These are phyloP conservation scores for Tiphia femorata DNA, from an alignment of 2,888 invertebrate species.

Conservation along the genomic window DNA sequence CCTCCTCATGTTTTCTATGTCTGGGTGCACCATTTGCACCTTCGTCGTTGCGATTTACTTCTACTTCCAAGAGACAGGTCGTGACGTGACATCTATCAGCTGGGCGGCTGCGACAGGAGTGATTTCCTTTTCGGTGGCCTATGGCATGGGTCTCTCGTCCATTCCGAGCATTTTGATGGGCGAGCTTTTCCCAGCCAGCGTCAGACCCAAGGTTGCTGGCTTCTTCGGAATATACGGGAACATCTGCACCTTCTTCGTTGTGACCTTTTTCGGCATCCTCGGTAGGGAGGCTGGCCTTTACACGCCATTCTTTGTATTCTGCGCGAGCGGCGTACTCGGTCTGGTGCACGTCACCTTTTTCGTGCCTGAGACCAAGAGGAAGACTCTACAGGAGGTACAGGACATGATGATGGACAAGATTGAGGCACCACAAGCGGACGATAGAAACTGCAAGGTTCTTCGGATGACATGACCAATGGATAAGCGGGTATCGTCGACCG, in stretches of 20 bases:
- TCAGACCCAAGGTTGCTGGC: slow-evolving; percentile 18
- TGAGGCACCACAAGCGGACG: too few species aligned
- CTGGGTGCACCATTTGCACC: slow-evolving; percentile 27
- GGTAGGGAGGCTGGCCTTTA: slow-evolving; percentile 14
- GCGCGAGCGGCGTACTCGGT: slow-evolving; percentile 9
- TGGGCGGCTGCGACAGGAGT: slow-evolving; percentile 22
- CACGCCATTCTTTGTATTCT: slow-evolving; percentile 20
- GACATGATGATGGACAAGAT: too few species aligned
- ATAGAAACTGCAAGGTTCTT: too few species aligned
- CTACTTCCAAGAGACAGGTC: slow-evolving; percentile 8
- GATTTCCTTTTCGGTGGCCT: slow-evolving; percentile 23
- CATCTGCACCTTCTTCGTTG: slow-evolving; percentile 16
- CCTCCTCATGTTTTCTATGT: slow-evolving; percentile 32
- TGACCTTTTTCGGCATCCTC: slow-evolving; percentile 17
- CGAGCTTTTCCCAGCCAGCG: slow-evolving; percentile 24
- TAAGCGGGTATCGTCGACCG: too few species aligned
- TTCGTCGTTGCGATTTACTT: slow-evolving; percentile 38
- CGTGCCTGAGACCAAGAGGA: slow-evolving; percentile 24
- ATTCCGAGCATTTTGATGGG: slow-evolving; percentile 23
- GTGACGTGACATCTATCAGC: slow-evolving; percentile 14
- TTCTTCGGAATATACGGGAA: slow-evolving; percentile 10
- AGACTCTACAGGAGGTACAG: slow-evolving; percentile 44
- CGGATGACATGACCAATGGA: too few species aligned
- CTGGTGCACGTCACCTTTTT: slow-evolving; percentile 8
- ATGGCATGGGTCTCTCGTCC: slow-evolving; percentile 21